A percentile compares a stretch with the other conserved stretches of the same genome.
Conservation (phyloP, 2,113 vertebrate genomes). For the Bungarus multicinctus region DNA sequence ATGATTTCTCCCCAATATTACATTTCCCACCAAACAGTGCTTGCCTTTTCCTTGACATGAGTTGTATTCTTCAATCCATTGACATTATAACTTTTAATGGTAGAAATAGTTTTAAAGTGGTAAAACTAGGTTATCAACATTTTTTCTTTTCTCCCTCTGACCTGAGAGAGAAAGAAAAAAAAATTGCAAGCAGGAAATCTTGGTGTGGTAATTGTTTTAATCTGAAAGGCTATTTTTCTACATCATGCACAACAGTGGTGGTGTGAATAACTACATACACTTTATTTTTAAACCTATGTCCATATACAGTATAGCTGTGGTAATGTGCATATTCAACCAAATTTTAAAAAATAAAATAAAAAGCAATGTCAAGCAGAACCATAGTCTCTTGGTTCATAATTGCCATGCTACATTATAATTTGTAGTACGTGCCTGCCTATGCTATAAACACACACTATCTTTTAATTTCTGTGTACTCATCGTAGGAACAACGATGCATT, state of each 20-base stretch:
- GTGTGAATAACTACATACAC: not conserved
- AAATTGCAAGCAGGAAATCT: not conserved
- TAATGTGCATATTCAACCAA: not conserved
- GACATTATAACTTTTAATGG: not conserved
- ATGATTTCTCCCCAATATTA: no score
- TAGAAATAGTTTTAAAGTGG: not conserved
- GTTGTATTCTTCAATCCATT: no score
- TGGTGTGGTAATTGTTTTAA: not conserved
- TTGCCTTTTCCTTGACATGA: no score
- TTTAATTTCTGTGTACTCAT: not conserved
- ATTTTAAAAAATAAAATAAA: not conserved
- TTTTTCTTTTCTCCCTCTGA: not conserved
- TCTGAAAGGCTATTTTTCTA: not conserved
- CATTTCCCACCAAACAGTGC: no score
- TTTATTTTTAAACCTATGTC: not conserved
- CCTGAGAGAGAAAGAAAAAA: not conserved
- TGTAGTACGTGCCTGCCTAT: not conserved
- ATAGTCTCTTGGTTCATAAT: not conserved
- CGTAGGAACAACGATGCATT: not conserved
- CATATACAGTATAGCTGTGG: not conserved
- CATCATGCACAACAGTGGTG: not conserved
- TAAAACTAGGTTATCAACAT: not conserved
- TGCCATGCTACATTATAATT: not conserved
- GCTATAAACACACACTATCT: not conserved
- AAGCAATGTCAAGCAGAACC: not conserved